These are phyloP conservation scores for Stichopus horrens DNA, from an alignment of 53 echinoderm and acorn worm species.

Conservation along the genomic window DNA sequence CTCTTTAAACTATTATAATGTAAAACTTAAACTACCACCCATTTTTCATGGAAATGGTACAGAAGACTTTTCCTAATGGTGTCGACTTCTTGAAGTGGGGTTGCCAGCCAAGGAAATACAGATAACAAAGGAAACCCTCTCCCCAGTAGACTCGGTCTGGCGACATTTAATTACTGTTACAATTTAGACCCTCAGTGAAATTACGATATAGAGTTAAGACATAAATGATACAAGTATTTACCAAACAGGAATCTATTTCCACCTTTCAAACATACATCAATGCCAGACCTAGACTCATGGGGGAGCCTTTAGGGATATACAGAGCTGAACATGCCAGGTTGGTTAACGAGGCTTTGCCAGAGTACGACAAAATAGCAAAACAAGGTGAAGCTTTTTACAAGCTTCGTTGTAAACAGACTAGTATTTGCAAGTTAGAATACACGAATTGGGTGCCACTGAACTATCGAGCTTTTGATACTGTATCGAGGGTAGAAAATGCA, in stretches of 20 bases:
- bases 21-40: slow-evolving; percentile 38
- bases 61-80: slow-evolving; percentile 52
- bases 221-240: not conserved
- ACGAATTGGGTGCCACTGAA: slow-evolving; percentile 46
- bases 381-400: slow-evolving; percentile 57
- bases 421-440: slow-evolving; percentile 43
- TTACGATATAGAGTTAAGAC: not conserved
- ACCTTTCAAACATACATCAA: slow-evolving; percentile 43
- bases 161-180: slow-evolving; percentile 38
- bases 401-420: slow-evolving; percentile 59
- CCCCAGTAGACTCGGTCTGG: slow-evolving; percentile 17
- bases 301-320: slow-evolving; percentile 64
- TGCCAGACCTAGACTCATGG: slow-evolving; percentile 45
- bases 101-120: too few relatives aligned
- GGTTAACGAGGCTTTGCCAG: slow-evolving; percentile 47
- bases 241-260: not conserved
- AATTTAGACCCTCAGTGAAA: not conserved
- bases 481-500: too few relatives aligned
- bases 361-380: slow-evolving; percentile 29
- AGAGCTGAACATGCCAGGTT: slow-evolving; percentile 54
- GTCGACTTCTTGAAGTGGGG: too few relatives aligned
- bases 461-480: not conserved
- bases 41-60: not conserved
- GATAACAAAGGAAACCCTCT: not conserved
- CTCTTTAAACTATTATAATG: not conserved